These are phyloP conservation scores for Daubentonia madagascariensis DNA, from an alignment of 2,113 vertebrate genomes.

Conservation along the genomic window DNA sequence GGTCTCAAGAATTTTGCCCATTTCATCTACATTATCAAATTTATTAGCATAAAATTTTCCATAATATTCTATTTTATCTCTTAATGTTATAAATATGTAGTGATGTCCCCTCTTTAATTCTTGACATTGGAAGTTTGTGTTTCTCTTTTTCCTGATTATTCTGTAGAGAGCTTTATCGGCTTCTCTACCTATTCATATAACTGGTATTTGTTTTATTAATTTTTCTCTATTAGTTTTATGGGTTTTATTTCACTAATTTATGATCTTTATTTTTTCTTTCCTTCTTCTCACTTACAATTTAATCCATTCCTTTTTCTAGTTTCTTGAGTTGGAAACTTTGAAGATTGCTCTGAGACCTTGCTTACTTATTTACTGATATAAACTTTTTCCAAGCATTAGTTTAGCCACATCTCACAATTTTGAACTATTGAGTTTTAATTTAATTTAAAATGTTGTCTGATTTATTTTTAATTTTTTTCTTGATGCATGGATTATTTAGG, in stretches of 20 bases:
- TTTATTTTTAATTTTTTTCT: not conserved
- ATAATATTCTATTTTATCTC: not conserved
- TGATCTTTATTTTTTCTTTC: not conserved
- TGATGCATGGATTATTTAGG: not conserved
- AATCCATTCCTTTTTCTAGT: not conserved
- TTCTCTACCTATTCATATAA: not conserved
- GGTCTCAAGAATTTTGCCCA: not conserved
- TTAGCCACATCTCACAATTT: not conserved
- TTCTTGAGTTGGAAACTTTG: not conserved
- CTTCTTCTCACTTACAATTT: not conserved
- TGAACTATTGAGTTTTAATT: not conserved
- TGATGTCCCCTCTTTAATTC: not conserved
- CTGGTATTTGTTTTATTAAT: not conserved
- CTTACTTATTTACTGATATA: not conserved
- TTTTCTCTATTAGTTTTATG: not conserved
- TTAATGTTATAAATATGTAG: not conserved
- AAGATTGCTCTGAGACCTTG: not conserved
- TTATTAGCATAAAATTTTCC: not conserved
- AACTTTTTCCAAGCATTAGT: not conserved
- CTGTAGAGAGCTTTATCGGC: not conserved
- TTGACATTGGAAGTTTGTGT: not conserved
- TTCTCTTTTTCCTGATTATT: not conserved
- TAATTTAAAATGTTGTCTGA: not conserved
- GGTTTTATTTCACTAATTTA: not conserved
- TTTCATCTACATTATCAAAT: not conserved